A percentile compares a stretch with the other conserved stretches of the same genome.
Evolutionary conservation across 2,888 invertebrate genomes (phyloP).

Genomic region (Oscheius sp.): DNA sequence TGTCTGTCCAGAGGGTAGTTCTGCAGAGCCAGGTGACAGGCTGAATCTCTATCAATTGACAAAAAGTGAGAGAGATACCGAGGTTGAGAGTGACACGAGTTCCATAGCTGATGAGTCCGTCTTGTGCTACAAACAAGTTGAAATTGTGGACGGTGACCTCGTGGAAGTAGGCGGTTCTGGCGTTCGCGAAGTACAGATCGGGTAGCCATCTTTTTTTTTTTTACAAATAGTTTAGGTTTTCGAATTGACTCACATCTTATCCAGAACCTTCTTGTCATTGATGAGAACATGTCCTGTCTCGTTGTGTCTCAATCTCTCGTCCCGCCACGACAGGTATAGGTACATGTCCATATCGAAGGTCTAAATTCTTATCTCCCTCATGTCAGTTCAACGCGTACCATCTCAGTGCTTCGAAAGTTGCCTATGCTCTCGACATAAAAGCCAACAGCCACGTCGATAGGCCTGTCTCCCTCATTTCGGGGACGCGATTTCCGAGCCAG

Average conservation of each 20-base stretch:
- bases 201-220: constrained; percentile 54
- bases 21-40: constrained; percentile 99
- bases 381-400: constrained; percentile 44
- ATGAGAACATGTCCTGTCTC: constrained; percentile 57
- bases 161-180: constrained; percentile 64
- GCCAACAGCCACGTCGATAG: constrained; percentile 58
- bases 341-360: constrained; percentile 68
- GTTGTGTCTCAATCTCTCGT: constrained; percentile 58
- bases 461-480: constrained; percentile 35
- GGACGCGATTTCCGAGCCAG: constrained; percentile 44
- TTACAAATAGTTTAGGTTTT: neutral
- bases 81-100: constrained; percentile 57
- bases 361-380: constrained; percentile 40
- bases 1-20: constrained; percentile 97
- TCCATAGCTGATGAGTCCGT: constrained; percentile 63
- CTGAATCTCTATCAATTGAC: constrained; percentile 74
- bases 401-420: constrained; percentile 64
- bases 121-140: constrained; percentile 64
- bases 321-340: constrained; percentile 67
- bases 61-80: constrained; percentile 17
- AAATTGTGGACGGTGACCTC: constrained; percentile 64
- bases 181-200: constrained; percentile 67
- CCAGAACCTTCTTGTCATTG: constrained; percentile 60
- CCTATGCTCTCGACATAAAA: constrained; percentile 66
- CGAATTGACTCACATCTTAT: constrained; percentile 41